Conservation (phyloP, 2,113 vertebrate species). For the Halcyon malimbica region DNA sequence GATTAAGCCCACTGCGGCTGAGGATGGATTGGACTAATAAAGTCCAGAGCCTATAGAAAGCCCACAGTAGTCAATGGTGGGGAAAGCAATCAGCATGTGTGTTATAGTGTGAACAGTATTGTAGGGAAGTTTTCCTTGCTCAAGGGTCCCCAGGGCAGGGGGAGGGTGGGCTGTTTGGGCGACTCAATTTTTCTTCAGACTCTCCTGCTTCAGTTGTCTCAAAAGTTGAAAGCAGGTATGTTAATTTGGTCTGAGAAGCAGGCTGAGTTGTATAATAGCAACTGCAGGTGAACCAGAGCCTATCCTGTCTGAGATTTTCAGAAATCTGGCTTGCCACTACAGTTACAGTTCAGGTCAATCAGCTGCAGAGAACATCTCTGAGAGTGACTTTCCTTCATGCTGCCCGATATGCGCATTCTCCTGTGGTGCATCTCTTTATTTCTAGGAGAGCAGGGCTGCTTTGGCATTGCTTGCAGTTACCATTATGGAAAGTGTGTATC, state of each 20-base stretch:
- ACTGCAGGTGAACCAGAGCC: background rate
- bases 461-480: background rate
- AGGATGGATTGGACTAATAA: constrained; percentile 41
- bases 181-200: background rate
- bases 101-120: background rate
- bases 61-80: background rate
- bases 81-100: background rate
- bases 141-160: background rate
- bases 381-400: background rate
- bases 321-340: background rate
- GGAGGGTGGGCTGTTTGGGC: background rate
- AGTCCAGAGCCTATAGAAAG: background rate
- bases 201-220: background rate
- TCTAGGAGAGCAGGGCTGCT: background rate
- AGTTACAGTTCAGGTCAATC: background rate
- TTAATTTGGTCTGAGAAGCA: constrained; percentile 3
- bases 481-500: background rate
- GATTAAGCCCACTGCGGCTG: constrained; percentile 1
- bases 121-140: background rate
- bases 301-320: background rate
- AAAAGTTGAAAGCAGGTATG: background rate
- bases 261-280: background rate
- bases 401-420: background rate
- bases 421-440: background rate
- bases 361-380: background rate